Evolutionary conservation across 30 jellyfish, hydroid and myxozoan genomes (phyloP).

Genomic region (Hydra vulgaris): DNA sequence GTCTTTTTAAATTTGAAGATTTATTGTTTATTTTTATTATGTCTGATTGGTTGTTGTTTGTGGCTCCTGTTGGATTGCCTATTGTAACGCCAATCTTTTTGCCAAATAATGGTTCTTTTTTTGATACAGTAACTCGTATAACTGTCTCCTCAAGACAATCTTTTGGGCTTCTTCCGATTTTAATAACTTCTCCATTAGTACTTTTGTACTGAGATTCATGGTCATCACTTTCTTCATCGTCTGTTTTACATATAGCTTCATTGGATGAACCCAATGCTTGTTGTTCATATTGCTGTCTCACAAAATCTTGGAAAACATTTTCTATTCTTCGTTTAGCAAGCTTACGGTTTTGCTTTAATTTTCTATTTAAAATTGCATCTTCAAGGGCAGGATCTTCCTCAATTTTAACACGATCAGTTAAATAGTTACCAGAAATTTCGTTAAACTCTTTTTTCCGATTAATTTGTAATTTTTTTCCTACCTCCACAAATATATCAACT

Average conservation of each 20-base stretch:
- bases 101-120: not conserved
- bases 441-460: slow-evolving; percentile 54
- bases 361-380: slow-evolving; percentile 37
- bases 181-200: not conserved
- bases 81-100: not conserved
- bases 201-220: not conserved
- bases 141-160: not conserved
- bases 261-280: slow-evolving; percentile 6
- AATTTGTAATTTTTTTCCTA: slow-evolving; percentile 76
- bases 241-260: slow-evolving; percentile 24
- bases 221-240: slow-evolving; percentile 18
- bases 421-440: slow-evolving; percentile 37
- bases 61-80: not conserved
- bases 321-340: slow-evolving; percentile 50
- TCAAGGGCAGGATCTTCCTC: slow-evolving; percentile 69
- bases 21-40: too few relatives aligned
- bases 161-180: not conserved
- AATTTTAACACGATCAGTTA: slow-evolving; percentile 35
- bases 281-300: slow-evolving; percentile 34
- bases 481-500: slow-evolving; percentile 66
- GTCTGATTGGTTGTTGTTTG: too few relatives aligned
- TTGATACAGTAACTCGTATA: not conserved
- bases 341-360: slow-evolving; percentile 52
- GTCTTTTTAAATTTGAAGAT: not conserved
- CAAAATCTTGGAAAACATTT: slow-evolving; percentile 34